Conservation (phyloP, 2,888 invertebrate genomes). For the Microplitis manilae region DNA sequence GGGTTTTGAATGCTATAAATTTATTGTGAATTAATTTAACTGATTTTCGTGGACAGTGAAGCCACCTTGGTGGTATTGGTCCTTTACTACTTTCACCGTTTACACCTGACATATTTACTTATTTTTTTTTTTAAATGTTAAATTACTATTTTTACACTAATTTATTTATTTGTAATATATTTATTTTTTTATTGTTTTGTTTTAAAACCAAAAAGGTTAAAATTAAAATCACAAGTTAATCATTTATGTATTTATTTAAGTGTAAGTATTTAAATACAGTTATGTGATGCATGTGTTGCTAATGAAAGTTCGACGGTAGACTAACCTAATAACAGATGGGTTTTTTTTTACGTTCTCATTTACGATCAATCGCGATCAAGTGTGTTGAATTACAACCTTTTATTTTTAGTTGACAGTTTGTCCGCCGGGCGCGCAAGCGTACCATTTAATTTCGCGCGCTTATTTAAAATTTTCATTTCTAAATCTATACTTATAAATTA, state of each 20-base stretch:
- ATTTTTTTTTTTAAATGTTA: conserved; percentile 1
- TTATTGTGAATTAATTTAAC: conserved; percentile 81
- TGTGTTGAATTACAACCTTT: background rate
- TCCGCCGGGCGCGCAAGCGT: background rate
- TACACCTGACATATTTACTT: conserved; percentile 7
- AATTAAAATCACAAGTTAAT: background rate
- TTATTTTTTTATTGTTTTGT: background rate
- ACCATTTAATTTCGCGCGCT: background rate
- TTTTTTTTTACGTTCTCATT: background rate
- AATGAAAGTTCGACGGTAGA: background rate
- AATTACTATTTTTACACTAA: background rate
- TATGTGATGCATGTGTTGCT: background rate
- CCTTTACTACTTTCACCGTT: conserved; percentile 52
- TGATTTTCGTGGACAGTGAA: conserved; percentile 89
- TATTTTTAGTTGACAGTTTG: background rate
- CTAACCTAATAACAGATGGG: background rate
- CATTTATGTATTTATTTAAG: background rate
- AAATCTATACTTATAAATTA: too few species aligned
- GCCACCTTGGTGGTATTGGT: conserved; percentile 89
- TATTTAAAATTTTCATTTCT: background rate
- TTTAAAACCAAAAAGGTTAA: too few species aligned
- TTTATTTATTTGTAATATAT: background rate
- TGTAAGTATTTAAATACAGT: background rate
- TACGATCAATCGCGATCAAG: background rate
- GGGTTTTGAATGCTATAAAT: conserved; percentile 96